Evolutionary conservation across 2,888 invertebrate genomes (phyloP).

Genomic region (Folsomia manolachei): DNA sequence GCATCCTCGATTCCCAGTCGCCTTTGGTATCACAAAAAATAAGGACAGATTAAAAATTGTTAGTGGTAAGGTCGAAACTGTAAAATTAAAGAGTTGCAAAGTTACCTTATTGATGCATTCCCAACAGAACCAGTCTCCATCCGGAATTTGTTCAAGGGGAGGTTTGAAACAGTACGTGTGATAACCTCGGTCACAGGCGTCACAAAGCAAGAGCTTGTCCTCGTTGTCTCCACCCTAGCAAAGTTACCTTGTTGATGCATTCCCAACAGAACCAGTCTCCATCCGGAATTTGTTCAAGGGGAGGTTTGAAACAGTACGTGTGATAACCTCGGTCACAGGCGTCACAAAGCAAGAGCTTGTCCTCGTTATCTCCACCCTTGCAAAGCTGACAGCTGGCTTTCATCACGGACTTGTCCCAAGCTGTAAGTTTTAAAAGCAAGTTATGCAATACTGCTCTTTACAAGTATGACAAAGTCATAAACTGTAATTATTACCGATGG

Average conservation of each 20-base stretch:
- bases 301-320: conserved; percentile 96
- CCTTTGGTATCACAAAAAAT: too few relatives aligned
- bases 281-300: conserved; percentile 93
- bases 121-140: conserved; percentile 82
- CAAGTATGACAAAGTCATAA: too few relatives aligned
- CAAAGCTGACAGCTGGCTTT: conserved; percentile 98
- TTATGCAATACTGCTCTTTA: too few relatives aligned
- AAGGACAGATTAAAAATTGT: conserved; percentile 57
- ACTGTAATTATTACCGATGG: too few relatives aligned
- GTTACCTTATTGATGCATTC: conserved; percentile 62
- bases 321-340: conserved; percentile 98
- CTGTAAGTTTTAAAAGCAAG: too few relatives aligned
- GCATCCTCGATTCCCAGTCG: conserved; percentile 70
- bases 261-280: conserved; percentile 79
- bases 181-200: conserved; percentile 97
- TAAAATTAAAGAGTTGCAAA: too few relatives aligned
- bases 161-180: conserved; percentile 99
- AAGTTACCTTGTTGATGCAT: conserved; percentile 64
- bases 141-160: conserved; percentile 91
- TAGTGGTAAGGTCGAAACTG: background rate
- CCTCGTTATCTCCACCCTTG: conserved; percentile 92
- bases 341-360: conserved; percentile 89
- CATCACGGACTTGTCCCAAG: conserved; percentile 99
- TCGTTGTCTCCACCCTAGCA: conserved; percentile 95
- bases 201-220: conserved; percentile 88